Evolutionary conservation across 2,797 vertebrate genomes (phyloP).

Genomic region (Pelodytes ibericus): DNA sequence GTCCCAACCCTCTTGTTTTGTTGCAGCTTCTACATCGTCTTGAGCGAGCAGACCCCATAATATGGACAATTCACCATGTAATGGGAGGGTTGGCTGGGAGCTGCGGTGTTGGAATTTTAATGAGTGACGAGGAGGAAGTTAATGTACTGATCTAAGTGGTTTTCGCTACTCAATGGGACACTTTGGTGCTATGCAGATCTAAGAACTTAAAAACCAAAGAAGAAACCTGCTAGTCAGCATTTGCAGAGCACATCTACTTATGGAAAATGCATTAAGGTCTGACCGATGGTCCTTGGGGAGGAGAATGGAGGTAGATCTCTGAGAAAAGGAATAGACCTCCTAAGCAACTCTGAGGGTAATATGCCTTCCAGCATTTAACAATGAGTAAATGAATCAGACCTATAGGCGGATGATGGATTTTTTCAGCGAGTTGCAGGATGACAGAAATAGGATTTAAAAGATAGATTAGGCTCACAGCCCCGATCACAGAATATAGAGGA

Average conservation of each 20-base stretch:
- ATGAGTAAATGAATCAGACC: background rate
- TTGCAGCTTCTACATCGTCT: too few species aligned
- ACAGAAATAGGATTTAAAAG: background rate
- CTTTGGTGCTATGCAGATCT: too few species aligned
- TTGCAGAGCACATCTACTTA: background rate
- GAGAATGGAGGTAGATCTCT: background rate
- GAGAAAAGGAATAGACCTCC: background rate
- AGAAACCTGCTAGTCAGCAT: background rate
- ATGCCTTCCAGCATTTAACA: background rate
- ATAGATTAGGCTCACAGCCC: background rate
- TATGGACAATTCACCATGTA: too few species aligned
- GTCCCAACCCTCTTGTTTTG: too few species aligned
- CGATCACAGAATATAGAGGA: too few species aligned
- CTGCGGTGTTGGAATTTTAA: too few species aligned
- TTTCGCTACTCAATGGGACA: too few species aligned
- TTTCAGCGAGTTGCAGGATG: background rate
- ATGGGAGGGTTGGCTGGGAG: too few species aligned
- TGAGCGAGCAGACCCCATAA: too few species aligned
- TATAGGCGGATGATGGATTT: background rate
- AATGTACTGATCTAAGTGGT: too few species aligned
- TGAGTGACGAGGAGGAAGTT: too few species aligned
- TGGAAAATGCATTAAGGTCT: background rate
- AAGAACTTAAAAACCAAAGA: background rate
- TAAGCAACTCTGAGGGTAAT: background rate
- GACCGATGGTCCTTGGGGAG: background rate